Evolutionary conservation across 2,888 invertebrate species (phyloP).

Genomic region (Chorisops tibialis): DNA sequence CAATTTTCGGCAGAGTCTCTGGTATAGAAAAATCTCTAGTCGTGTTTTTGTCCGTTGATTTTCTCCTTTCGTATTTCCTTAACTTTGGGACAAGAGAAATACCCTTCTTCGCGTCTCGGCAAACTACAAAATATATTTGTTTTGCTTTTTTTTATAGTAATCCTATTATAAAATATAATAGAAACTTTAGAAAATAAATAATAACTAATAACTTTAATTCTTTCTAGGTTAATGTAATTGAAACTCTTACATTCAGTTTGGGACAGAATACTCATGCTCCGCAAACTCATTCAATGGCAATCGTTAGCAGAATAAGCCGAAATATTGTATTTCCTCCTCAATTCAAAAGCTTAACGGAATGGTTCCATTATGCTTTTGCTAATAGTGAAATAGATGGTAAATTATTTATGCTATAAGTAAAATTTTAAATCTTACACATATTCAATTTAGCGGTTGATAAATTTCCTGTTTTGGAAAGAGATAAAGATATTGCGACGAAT

Average conservation of each 20-base stretch:
- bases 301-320: constrained; percentile 87
- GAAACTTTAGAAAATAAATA: too few relatives aligned
- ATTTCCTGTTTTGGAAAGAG: constrained; percentile 84
- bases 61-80: too few relatives aligned
- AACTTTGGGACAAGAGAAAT: too few relatives aligned
- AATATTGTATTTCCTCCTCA: constrained; percentile 93
- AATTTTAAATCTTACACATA: background rate
- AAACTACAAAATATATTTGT: too few relatives aligned
- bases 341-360: constrained; percentile 89
- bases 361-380: constrained; percentile 96
- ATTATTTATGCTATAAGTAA: constrained; percentile 26
- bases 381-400: constrained; percentile 91
- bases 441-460: constrained; percentile 71
- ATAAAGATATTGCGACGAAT: constrained; percentile 60
- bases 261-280: constrained; percentile 68
- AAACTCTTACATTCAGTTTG: constrained; percentile 84
- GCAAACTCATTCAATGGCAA: constrained; percentile 87
- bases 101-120: too few relatives aligned
- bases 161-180: too few relatives aligned
- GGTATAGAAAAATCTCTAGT: too few relatives aligned
- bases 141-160: too few relatives aligned
- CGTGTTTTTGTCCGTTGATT: too few relatives aligned
- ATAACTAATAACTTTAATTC: background rate
- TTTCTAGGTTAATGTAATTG: constrained; percentile 72
- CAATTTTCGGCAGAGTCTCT: too few relatives aligned